These are phyloP conservation scores for Petrosia ficiformis DNA, from an alignment of 37 sponge, comb jelly and placozoan species.

Conservation along the genomic window DNA sequence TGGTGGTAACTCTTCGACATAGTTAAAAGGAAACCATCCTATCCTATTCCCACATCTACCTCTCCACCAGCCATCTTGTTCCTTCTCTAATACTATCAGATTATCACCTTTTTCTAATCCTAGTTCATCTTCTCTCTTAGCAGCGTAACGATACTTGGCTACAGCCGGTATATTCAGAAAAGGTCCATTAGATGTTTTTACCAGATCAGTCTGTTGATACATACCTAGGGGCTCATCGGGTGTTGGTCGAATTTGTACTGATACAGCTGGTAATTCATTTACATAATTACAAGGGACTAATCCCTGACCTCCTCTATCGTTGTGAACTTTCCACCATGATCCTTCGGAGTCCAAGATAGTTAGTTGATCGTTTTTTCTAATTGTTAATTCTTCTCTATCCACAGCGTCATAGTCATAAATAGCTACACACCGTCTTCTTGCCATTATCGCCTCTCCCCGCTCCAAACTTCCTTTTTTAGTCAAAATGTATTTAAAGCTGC, in stretches of 20 bases:
- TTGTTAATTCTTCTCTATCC: constrained; percentile 79
- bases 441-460: background rate
- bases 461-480: too few relatives aligned
- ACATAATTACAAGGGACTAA: constrained; percentile 85
- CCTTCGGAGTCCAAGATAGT: constrained; percentile 56
- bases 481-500: too few relatives aligned
- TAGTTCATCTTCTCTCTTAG: constrained; percentile 80
- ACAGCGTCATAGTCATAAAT: constrained; percentile 69
- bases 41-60: constrained; percentile 60
- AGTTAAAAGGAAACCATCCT: constrained; percentile 96
- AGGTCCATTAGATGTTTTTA: constrained; percentile 7
- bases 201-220: constrained; percentile 74
- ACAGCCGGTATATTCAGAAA: constrained; percentile 62
- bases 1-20: constrained; percentile 93
- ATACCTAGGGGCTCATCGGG: constrained; percentile 33
- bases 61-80: constrained; percentile 96
- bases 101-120: constrained; percentile 80
- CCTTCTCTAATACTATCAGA: constrained; percentile 85
- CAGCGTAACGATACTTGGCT: constrained; percentile 73
- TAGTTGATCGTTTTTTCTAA: constrained; percentile 72
- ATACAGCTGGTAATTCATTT: constrained; percentile 13
- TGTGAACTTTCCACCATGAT: constrained; percentile 85
- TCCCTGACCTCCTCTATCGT: constrained; percentile 53
- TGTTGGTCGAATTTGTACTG: constrained; percentile 5
- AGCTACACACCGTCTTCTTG: constrained; percentile 39